Conservation (phyloP, 2,113 vertebrate genomes). For the Psilopsiagon aurifrons region DNA sequence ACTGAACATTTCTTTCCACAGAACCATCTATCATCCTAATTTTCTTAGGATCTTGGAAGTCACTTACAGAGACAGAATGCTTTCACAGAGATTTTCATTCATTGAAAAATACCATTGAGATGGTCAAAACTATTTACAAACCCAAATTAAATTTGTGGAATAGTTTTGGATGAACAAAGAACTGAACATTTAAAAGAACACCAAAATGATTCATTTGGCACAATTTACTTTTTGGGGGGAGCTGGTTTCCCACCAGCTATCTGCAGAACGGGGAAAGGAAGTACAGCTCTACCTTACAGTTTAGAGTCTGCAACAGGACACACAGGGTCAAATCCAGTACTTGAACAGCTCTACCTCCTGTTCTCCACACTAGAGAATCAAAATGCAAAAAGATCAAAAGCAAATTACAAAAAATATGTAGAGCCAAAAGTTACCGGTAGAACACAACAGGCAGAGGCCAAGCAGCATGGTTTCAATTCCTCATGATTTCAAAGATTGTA, state of each 20-base stretch:
- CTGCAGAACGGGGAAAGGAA: not conserved
- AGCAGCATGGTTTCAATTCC: not conserved
- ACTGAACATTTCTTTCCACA: not conserved
- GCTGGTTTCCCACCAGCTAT: not conserved
- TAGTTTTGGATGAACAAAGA: not conserved
- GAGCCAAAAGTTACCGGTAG: not conserved
- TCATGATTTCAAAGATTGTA: not conserved
- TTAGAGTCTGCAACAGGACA: not conserved
- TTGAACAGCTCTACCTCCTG: not conserved
- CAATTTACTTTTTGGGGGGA: not conserved
- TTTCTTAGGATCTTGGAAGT: not conserved
- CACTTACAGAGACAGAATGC: not conserved
- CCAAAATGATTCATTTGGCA: not conserved
- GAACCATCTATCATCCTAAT: not conserved
- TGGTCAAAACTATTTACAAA: not conserved
- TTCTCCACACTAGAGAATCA: not conserved
- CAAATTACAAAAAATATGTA: accelerated
- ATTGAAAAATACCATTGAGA: not conserved
- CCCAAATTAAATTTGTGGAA: not conserved
- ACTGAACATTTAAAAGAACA: not conserved
- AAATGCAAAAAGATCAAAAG: not conserved
- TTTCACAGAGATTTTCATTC: not conserved
- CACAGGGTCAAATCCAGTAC: not conserved
- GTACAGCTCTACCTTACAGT: not conserved
- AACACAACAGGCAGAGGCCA: not conserved